Percentiles rank a stretch among this genome's conserved stretches.
Evolutionary conservation across 2,797 vertebrate genomes (phyloP).

Genomic region (Lepus oiostolus): DNA sequence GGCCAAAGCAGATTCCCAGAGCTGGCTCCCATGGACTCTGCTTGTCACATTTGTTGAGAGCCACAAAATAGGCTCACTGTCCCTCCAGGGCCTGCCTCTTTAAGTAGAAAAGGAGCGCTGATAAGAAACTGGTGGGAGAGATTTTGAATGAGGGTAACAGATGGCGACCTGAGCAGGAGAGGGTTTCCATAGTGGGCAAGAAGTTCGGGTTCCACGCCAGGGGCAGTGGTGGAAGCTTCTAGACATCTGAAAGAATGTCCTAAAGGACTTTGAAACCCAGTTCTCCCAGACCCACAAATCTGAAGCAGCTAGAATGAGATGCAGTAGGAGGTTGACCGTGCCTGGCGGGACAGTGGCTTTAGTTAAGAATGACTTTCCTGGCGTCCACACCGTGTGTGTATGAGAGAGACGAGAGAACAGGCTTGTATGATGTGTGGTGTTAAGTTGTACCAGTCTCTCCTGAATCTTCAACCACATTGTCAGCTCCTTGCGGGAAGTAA

Average conservation of each 20-base stretch:
- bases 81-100: background rate
- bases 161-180: background rate
- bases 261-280: background rate
- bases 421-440: background rate
- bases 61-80: background rate
- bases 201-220: background rate
- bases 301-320: constrained; percentile 11
- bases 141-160: background rate
- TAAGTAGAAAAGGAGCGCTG: background rate
- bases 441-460: background rate
- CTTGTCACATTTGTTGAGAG: background rate
- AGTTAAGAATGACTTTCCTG: background rate
- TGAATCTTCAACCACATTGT: background rate
- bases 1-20: background rate
- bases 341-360: background rate
- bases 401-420: background rate
- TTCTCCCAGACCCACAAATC: background rate
- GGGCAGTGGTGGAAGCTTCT: background rate
- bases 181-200: background rate
- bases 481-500: background rate
- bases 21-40: background rate
- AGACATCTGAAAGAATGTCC: background rate
- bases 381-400: background rate
- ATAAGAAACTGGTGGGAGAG: background rate
- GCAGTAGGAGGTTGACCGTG: background rate